Percentiles rank a stretch among this genome's conserved stretches.
Conservation (phyloP, 2,797 vertebrate species). For the Cossypha dichroa region DNA sequence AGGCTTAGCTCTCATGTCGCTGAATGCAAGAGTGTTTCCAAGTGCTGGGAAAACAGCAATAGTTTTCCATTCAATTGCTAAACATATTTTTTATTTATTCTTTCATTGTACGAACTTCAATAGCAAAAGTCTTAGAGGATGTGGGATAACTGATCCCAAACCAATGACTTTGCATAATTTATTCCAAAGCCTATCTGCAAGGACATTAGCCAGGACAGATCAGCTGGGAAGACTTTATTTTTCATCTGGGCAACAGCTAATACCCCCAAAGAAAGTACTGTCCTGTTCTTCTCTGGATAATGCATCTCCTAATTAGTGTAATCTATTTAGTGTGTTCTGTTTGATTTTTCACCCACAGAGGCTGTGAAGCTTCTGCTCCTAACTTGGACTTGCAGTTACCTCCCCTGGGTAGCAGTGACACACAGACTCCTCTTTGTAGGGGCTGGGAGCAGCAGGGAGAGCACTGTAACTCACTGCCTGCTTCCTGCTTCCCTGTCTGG, state of each 20-base stretch:
- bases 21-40: not conserved
- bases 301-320: not conserved
- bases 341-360: not conserved
- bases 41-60: not conserved
- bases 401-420: not conserved
- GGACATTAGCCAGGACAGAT: not conserved
- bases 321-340: not conserved
- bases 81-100: not conserved
- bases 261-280: not conserved
- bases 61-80: not conserved
- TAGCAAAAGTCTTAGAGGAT: not conserved
- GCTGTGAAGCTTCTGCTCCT: not conserved
- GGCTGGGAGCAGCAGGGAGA: not conserved
- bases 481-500: not conserved
- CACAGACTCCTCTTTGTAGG: not conserved
- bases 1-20: not conserved
- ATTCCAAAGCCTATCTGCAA: not conserved
- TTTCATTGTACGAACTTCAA: not conserved
- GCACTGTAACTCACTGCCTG: not conserved
- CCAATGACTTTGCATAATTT: not conserved
- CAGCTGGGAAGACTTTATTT: constrained; percentile 1
- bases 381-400: not conserved
- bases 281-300: constrained; percentile 2
- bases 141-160: not conserved
- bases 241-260: constrained; percentile 14